These are phyloP conservation scores for Drosophila saltans DNA, from an alignment of 1,140 invertebrate species.

Conservation along the genomic window DNA sequence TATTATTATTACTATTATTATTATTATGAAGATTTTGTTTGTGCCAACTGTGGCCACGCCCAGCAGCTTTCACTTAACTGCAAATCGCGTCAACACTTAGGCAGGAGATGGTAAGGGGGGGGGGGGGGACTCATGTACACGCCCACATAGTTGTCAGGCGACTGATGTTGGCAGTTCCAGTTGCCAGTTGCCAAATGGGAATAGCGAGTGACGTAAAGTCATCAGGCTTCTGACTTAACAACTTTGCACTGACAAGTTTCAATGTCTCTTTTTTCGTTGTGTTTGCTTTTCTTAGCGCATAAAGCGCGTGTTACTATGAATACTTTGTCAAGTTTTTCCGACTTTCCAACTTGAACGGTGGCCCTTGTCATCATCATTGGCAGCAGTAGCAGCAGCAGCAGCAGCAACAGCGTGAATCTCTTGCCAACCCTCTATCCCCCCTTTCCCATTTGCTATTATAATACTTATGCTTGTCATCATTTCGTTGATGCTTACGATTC, in stretches of 20 bases:
- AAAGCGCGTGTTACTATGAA: constrained; percentile 64
- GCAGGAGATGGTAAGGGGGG: neutral
- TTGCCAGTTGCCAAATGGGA: constrained; percentile 17
- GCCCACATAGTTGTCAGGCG: constrained; percentile 30
- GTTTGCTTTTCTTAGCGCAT: constrained; percentile 1
- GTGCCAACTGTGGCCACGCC: constrained; percentile 32
- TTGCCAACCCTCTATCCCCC: neutral
- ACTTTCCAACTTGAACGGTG: constrained; percentile 33
- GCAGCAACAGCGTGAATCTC: neutral
- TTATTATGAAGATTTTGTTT: constrained; percentile 6
- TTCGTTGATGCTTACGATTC: neutral
- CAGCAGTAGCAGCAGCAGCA: neutral
- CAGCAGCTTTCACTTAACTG: constrained; percentile 27
- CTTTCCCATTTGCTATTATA: neutral
- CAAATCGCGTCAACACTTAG: constrained; percentile 1
- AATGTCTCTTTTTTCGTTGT: constrained; percentile 46
- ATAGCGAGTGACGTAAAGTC: constrained; percentile 63
- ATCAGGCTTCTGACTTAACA: constrained; percentile 77
- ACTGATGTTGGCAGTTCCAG: constrained; percentile 10
- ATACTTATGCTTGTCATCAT: constrained; percentile 3
- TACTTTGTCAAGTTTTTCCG: constrained; percentile 75
- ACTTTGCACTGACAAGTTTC: constrained; percentile 77
- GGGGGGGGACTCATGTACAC: constrained; percentile 37
- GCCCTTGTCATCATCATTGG: neutral
- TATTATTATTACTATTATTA: constrained; percentile 12